These are phyloP conservation scores for Halcyon leucocephala DNA, from an alignment of 2,797 vertebrate species.

Conservation along the genomic window DNA sequence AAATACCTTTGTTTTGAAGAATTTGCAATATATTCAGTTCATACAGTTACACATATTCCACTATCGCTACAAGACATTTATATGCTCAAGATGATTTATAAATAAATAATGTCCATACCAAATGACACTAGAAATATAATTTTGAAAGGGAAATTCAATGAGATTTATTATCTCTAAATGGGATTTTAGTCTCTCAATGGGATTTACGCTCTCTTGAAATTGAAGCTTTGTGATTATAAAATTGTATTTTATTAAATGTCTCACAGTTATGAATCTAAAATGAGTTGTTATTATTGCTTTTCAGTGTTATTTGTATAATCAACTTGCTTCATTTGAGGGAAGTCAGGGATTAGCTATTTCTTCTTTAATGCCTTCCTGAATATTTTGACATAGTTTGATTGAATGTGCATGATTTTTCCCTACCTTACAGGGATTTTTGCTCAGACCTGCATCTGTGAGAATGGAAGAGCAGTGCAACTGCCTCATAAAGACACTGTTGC, in stretches of 20 bases:
- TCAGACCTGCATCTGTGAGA: background rate
- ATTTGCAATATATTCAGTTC: background rate
- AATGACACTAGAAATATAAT: background rate
- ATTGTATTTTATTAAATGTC: background rate
- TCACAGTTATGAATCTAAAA: slow-evolving; percentile 1
- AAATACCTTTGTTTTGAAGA: background rate
- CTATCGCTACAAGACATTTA: background rate
- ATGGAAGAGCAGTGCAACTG: background rate
- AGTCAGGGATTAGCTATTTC: background rate
- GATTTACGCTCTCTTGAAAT: background rate
- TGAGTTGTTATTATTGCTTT: background rate
- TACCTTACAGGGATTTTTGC: background rate
- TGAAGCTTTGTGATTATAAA: background rate
- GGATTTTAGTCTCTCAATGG: background rate
- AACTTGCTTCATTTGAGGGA: background rate
- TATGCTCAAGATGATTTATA: background rate
- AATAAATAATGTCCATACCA: background rate
- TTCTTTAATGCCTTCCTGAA: background rate
- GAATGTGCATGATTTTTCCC: background rate
- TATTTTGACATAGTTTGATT: background rate
- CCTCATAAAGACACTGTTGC: background rate
- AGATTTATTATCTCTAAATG: background rate
- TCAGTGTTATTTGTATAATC: background rate
- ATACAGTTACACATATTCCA: background rate
- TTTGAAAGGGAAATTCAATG: background rate